These are phyloP conservation scores for Beris chalybata DNA, from an alignment of 2,888 invertebrate species.

Conservation along the genomic window DNA sequence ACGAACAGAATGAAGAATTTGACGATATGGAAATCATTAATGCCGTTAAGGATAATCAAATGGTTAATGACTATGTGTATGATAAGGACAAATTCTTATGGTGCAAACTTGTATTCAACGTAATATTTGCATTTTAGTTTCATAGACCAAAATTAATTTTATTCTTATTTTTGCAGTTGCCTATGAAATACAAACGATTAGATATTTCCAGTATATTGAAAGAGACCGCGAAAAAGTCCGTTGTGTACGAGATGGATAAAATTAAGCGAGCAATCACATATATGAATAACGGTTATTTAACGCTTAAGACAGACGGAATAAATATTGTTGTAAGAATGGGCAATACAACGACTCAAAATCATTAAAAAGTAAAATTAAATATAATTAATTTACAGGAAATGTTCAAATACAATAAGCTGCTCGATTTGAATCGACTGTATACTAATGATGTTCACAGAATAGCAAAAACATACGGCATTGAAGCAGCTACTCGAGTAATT, in stretches of 20 bases:
- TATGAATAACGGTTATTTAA: constrained; percentile 64
- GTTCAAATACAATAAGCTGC: constrained; percentile 75
- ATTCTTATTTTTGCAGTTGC: constrained; percentile 55
- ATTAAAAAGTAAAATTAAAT: not conserved
- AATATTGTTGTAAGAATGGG: constrained; percentile 70
- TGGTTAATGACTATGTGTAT: constrained; percentile 66
- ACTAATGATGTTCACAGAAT: constrained; percentile 94
- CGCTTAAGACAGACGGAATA: constrained; percentile 92
- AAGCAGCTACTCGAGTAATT: constrained; percentile 89
- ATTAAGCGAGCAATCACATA: constrained; percentile 86
- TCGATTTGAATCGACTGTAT: constrained; percentile 82
- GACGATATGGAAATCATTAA: constrained; percentile 42
- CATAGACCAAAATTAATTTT: not conserved
- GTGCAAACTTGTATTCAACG: constrained; percentile 80
- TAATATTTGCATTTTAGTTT: constrained; percentile 44
- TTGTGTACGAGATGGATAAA: constrained; percentile 77
- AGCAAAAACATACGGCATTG: constrained; percentile 90
- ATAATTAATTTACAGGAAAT: constrained; percentile 66
- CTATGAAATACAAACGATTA: constrained; percentile 65
- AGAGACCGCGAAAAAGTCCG: constrained; percentile 68
- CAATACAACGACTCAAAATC: constrained; percentile 14
- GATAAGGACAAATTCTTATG: constrained; percentile 77
- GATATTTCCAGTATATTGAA: constrained; percentile 76
- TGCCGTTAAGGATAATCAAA: constrained; percentile 49
- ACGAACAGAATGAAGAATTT: constrained; percentile 39